Base-by-base conservation (phyloP, 2,113 vertebrate species). In the Stigmatopora argus region DNA sequence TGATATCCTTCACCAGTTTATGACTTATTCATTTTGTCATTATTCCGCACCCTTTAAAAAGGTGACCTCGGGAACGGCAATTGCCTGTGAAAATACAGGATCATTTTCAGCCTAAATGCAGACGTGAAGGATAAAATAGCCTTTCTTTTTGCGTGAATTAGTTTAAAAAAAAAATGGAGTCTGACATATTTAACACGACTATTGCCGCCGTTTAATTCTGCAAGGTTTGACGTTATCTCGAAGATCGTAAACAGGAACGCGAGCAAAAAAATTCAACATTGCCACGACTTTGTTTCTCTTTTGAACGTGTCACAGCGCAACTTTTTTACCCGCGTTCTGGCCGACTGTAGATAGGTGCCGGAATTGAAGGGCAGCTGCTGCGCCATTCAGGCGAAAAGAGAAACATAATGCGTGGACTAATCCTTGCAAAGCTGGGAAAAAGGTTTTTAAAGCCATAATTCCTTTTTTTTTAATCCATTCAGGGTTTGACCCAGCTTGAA, bases 381-480 rank as follows among this genome's bases (percentile, higher is more conserved):
- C 72, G 64, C 70, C 69, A 64, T 67, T 57, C 53, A 67, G 66
- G 72, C 64, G 15, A 59, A 47, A 34, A 35, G 19, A 58, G 74
- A 65, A 56, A 66, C 73, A 78, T 72, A 77, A 65, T 73, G 65
- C 44, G 57, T 51, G 48, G 60, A 82, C 71, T 89, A 86, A 89
- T 90, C 86, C 82, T 74, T 70, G 82, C 71, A 81, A 83, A 80
- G 72, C 78, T 71, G 59, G 35, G 56, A 77, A 78, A 86, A 78
- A 84, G 78, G 68, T 80, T 88, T 84, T 83, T 77, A 83, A 70
- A 82, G 64, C 78, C 75, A 71, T 83, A 82, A 87, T 86, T 89
- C 81, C 78, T 71, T 15, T 60, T 63, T 68, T 31, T 81, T 82
- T 85, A 84, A 89, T 89, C 83, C 74, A 62, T 83, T 83, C 60